These are phyloP conservation scores for Xylocopa sonorina DNA, from an alignment of 1,140 invertebrate species.

Conservation along the genomic window DNA sequence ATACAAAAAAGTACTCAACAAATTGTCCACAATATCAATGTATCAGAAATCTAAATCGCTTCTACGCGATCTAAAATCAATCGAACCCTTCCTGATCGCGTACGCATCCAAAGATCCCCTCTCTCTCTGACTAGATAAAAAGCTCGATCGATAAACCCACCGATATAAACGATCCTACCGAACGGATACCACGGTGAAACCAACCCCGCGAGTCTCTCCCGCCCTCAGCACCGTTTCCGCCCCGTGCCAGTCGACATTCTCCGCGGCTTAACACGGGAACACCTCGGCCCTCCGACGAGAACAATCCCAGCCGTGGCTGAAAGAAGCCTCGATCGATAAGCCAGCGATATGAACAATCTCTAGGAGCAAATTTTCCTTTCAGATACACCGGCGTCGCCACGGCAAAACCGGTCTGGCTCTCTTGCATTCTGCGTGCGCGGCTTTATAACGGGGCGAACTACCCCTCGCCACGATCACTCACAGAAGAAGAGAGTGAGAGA, in stretches of 20 bases:
- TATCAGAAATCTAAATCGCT: too few relatives aligned
- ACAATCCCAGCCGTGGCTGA: constrained; percentile 23
- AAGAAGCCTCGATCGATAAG: constrained; percentile 30
- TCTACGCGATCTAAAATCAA: too few relatives aligned
- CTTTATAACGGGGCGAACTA: background rate
- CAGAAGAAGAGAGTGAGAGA: background rate
- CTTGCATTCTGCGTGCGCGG: background rate
- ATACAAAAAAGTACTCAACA: too few relatives aligned
- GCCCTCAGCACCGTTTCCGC: too few relatives aligned
- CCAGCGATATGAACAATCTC: constrained; percentile 31
- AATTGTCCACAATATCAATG: too few relatives aligned
- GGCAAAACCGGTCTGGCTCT: background rate
- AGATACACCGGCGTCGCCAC: constrained; percentile 20
- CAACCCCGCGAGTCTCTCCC: background rate
- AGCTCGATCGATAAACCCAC: background rate
- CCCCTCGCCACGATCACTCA: background rate
- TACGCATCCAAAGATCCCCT: too few relatives aligned
- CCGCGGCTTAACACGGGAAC: constrained; percentile 26
- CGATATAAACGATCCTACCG: background rate
- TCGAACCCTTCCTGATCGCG: too few relatives aligned
- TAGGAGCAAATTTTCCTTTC: constrained; percentile 20
- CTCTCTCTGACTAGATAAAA: too few relatives aligned
- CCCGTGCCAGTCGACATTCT: constrained; percentile 4
- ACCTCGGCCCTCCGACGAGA: constrained; percentile 24
- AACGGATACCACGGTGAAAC: background rate